Base-by-base conservation (phyloP, 2,797 vertebrate genomes). In the Chiloscyllium punctatum region DNA sequence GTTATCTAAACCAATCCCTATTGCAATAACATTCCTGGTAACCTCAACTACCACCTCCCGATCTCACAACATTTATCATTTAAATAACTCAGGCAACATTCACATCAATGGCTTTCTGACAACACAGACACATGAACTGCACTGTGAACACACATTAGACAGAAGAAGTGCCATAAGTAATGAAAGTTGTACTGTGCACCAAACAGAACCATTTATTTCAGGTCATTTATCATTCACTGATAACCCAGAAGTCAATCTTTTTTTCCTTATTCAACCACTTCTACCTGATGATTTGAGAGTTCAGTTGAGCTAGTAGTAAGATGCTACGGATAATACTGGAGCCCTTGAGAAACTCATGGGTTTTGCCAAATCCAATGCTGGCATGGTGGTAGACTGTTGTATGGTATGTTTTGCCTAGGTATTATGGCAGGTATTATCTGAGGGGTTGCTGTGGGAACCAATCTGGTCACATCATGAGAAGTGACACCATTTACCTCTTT, bases 21-120 rank as follows among this genome's bases (percentile, higher is more conserved):
- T 37, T 92, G 90, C 90, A 92, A 30, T n/a, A 42, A 92, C 90
- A 92, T 92, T 69, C 90, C 37, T 69, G 90, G 90, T 68, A 92
- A 69, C 21, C 18, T 37, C n/a, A 92, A 23, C 66, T n/a, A 92
- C 66, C 90, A 42, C n/a, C n/a, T 66, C 66, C 33, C 15, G n/a
- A 92, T 69, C 90, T n/a, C 27, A 37, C 21, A 42, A 42, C 25
- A 42, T 84, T 84, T 84, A 25, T 84, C 87, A 90, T 62, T 90
- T n/a, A 69, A n/a, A 53, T 88, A 88, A 16, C 48, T n/a, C 87
- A 62, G 15, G n/a, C 62, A 92, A 69, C 66, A 25, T 92, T 92
- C 33, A 69, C n/a, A 68, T 37, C n/a, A 69, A 21, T 69, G 0
- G 9, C 7, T 69, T 92, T 23, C 66, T 92, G n/a, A 42, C 90